Base-by-base conservation (phyloP, 1,140 invertebrate genomes). In the Bradysia coprophila region DNA sequence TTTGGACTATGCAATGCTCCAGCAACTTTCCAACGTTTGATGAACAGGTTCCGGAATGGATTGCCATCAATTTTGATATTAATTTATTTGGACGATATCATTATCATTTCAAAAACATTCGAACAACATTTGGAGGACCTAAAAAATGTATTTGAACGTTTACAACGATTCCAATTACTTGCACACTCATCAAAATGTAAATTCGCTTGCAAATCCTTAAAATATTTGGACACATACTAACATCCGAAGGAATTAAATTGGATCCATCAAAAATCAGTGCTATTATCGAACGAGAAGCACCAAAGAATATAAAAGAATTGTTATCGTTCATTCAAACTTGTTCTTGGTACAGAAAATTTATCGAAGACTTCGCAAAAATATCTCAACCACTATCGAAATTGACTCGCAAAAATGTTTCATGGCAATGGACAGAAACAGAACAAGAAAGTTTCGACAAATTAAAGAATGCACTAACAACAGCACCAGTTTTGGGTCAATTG, bases 1-100 rank as follows among this genome's bases (percentile, higher is more conserved):
- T 68, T 68, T 47, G 67, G 60, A 4, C 46, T 64, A 5, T 47
- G 45, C 19, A 59, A 56, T 46, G 50, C 50, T 2, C 50, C 56
- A 2, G 42, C 50, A 2, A 48, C 48, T 0, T 62, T 62, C 39
- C 50, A 59, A 40, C 22, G 53, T 24, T 39, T 51, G 4, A 55
- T 62, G 10, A 34, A 42, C 16, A 6, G 24, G 6, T 6, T 28
- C 6, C 24, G 24, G 13, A 28, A 28, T 8, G 6, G 6, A 13
- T 28, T n/a, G 13, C 24, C 24, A 28, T 13, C 6, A 8, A 28
- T 28, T 13, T 13, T 8, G 13, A 28, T 28, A 28, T 13, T 28
- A 13, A 13, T 13, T 8, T 28, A 39, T 41, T 42, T 66, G 1
- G 62, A 65, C 38, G 62, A 67, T 40, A 50, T 65, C 5, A 53